Conservation (phyloP, 2,113 vertebrate genomes). For the Chitala chitala region DNA sequence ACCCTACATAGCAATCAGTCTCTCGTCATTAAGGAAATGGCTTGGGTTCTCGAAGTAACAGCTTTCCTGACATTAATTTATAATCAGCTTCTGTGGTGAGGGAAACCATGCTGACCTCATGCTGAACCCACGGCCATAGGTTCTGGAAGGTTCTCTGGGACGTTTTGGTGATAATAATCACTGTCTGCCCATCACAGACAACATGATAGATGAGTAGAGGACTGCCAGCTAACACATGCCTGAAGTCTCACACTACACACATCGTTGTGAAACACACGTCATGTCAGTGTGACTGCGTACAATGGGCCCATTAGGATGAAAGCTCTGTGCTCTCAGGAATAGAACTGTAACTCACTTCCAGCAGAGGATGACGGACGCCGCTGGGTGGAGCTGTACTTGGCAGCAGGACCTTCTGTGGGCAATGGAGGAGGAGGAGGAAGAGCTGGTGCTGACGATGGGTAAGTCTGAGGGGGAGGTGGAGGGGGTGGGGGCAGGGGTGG, state of each 20-base stretch:
- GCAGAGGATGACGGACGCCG: constrained; percentile 84
- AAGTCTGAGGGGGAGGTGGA: constrained; percentile 10
- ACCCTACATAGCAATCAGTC: no score
- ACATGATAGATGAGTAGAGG: no score
- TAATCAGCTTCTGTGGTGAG: constrained; percentile 53
- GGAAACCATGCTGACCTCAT: constrained; percentile 35
- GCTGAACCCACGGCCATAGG: constrained; percentile 29
- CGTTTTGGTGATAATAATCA: no score
- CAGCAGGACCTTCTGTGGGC: constrained; percentile 50
- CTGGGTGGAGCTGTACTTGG: constrained; percentile 43
- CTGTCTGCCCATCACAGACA: no score
- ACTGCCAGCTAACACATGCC: no score
- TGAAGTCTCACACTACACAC: no score
- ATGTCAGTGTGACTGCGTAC: no score
- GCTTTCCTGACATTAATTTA: constrained; percentile 54
- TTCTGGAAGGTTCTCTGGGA: background rate
- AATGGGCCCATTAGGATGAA: no score
- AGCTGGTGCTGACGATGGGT: constrained; percentile 47
- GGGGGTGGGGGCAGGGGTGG: constrained; percentile 46
- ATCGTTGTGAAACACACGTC: no score
- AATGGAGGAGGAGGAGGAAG: constrained; percentile 56
- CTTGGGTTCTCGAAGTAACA: constrained; percentile 60
- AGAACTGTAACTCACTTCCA: constrained; percentile 77
- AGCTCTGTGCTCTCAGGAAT: background rate
- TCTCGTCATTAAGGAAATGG: constrained; percentile 66